These are phyloP conservation scores for Petrolisthes cinctipes DNA, from an alignment of 2,888 invertebrate genomes.

Conservation along the genomic window DNA sequence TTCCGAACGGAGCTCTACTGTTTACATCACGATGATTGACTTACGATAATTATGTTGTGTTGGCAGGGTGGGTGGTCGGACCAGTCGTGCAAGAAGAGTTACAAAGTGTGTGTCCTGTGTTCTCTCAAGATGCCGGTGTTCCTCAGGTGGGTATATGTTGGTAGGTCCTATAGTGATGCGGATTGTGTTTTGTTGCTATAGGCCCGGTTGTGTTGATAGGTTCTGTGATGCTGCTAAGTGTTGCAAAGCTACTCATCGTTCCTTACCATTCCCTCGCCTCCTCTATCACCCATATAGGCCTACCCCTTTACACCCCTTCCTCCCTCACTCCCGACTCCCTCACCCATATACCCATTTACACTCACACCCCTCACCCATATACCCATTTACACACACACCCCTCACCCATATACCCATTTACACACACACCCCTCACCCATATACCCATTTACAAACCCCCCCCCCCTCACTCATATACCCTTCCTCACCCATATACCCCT, in stretches of 20 bases:
- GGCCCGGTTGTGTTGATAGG: too few species aligned
- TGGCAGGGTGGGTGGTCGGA: slow-evolving; percentile 54
- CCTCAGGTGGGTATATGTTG: slow-evolving; percentile 46
- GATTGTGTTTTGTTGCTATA: too few species aligned
- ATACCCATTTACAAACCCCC: background rate
- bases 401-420: background rate
- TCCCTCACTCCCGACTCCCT: background rate
- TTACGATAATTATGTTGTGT: background rate
- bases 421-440: background rate
- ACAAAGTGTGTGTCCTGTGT: slow-evolving; percentile 60
- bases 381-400: background rate
- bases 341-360: background rate
- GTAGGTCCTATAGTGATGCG: too few species aligned
- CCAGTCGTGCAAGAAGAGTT: slow-evolving; percentile 59
- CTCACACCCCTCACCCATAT: too few species aligned
- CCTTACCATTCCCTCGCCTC: too few species aligned
- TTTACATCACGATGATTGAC: too few species aligned
- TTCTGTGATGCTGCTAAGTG: too few species aligned
- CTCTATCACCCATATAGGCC: background rate
- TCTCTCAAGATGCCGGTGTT: slow-evolving; percentile 50
- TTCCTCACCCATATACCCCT: background rate
- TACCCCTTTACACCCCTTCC: background rate
- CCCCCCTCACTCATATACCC: background rate
- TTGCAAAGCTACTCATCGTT: too few species aligned
- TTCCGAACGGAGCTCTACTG: too few species aligned